Evolutionary conservation across 2,113 vertebrate species (phyloP).

Genomic region (Cyprinus carpio): DNA sequence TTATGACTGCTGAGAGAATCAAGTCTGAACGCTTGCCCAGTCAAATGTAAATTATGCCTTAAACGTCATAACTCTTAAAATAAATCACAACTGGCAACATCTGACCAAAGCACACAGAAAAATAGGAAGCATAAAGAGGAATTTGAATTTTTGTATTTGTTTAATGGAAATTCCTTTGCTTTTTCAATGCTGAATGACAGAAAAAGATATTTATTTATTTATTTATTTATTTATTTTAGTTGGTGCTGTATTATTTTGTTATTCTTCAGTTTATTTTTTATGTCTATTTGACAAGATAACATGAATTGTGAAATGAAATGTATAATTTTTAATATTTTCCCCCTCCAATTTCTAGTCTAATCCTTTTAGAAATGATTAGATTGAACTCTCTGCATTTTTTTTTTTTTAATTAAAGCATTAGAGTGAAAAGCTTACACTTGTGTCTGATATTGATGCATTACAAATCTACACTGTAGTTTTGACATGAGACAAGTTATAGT

Average conservation of each 20-base stretch:
- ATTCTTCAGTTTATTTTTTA: not conserved
- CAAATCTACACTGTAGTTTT: not conserved
- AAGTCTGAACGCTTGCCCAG: not conserved
- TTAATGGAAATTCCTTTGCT: not conserved
- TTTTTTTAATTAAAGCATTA: slow-evolving; percentile 4
- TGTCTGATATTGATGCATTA: not conserved
- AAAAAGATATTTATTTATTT: not conserved
- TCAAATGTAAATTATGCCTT: not conserved
- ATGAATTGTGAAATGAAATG: not conserved
- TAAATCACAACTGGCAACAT: slow-evolving; percentile 6
- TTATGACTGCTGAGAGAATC: not conserved
- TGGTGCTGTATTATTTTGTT: not conserved
- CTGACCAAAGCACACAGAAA: not conserved
- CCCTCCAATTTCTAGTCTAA: not conserved
- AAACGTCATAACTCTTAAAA: not conserved
- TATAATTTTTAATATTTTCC: not conserved
- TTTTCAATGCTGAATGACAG: not conserved
- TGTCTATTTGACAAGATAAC: not conserved
- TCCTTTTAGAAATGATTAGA: not conserved
- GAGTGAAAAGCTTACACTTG: not conserved
- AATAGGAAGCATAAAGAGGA: not conserved
- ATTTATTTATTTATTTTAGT: not conserved
- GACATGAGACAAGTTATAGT: not conserved
- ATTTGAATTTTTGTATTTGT: not conserved
- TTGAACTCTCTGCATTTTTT: not conserved